Base-by-base conservation (phyloP, 2,113 vertebrate genomes). In the Macroglossus sobrinus region DNA sequence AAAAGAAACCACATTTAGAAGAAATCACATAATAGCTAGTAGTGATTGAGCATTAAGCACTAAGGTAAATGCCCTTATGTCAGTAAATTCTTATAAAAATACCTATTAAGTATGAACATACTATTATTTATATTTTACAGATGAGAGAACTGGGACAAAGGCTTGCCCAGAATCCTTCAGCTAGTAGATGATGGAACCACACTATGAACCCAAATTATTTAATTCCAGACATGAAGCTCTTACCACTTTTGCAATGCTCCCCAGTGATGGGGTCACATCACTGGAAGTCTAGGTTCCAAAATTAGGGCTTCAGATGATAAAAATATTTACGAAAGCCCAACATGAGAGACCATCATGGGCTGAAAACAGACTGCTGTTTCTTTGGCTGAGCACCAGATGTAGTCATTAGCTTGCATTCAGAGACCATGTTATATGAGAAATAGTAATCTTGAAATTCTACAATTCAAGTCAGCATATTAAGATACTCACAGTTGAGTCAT, bases 1-100 rank as follows among this genome's bases (percentile, higher is more conserved):
- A 91, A 86, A 93, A 78, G 10, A 86, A 80, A 40, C 80, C 26
- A 45, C 38, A 35, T 91, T 91, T 72, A 69, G n/a, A 95, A 79
- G 28, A 76, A n/a, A n/a, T n/a, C n/a, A n/a, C n/a, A 76, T 12
- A 84, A 47, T 43, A 59, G 33, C 50, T 71, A 66, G 87, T 1
- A 80, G 19, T 71, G 78, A n/a, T 24, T 86, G 55, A 33, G 45
- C 84, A 79, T 66, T 89, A 78, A 84, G 21, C 19, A 22, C 69
- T 84, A 38, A 59, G 53, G n/a, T 68, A 78, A 80, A 40, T 57
- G 26, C 16, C 28, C 50, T 79, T n/a, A n/a, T 53, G 64, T 93
- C 50, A 72, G 55, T 64, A 86, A 78, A 75, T 76, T 91, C 55
- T 91, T 75, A 74, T 2, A 50, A 78, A 85, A 71, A 26, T 74